A percentile compares a stretch with the other conserved stretches of the same genome.
These are phyloP conservation scores for Drosophila helvetica DNA, from an alignment of 2,888 invertebrate genomes.

Conservation along the genomic window DNA sequence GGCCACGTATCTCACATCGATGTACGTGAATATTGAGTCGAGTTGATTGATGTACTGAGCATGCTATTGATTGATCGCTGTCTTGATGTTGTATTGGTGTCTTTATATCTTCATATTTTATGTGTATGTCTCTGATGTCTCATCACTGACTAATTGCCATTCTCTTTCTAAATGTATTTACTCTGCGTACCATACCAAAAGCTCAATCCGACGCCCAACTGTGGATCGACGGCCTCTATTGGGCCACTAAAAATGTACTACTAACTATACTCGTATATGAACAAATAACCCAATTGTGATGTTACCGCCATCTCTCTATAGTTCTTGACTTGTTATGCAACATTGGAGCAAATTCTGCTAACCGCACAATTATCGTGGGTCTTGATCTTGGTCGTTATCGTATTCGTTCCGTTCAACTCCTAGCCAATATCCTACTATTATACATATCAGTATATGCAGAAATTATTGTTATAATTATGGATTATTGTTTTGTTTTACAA, in stretches of 20 bases:
- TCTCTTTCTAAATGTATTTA: slow-evolving; percentile 38
- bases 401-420: slow-evolving; percentile 28
- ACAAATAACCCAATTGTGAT: slow-evolving; percentile 70
- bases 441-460: slow-evolving; percentile 29
- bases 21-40: slow-evolving; percentile 81
- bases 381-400: not conserved
- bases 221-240: slow-evolving; percentile 72
- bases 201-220: slow-evolving; percentile 53
- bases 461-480: slow-evolving; percentile 28
- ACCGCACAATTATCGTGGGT: slow-evolving; percentile 47
- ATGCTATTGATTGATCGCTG: slow-evolving; percentile 48
- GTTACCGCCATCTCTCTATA: slow-evolving; percentile 51
- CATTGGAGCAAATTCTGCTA: slow-evolving; percentile 56
- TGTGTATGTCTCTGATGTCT: slow-evolving; percentile 32
- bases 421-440: slow-evolving; percentile 35
- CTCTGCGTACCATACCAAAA: slow-evolving; percentile 41
- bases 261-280: slow-evolving; percentile 25
- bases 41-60: slow-evolving; percentile 57
- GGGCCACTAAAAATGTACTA: slow-evolving; percentile 60
- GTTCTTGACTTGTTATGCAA: slow-evolving; percentile 29
- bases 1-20: slow-evolving; percentile 82
- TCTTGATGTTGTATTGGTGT: slow-evolving; percentile 42
- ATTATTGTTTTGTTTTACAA: slow-evolving; percentile 22
- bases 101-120: slow-evolving; percentile 24
- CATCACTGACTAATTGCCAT: slow-evolving; percentile 17